Evolutionary conservation across 2,113 vertebrate genomes (phyloP), one percentile per base, ranked within the genome.

Genomic region (Eretmochelys imbricata): DNA sequence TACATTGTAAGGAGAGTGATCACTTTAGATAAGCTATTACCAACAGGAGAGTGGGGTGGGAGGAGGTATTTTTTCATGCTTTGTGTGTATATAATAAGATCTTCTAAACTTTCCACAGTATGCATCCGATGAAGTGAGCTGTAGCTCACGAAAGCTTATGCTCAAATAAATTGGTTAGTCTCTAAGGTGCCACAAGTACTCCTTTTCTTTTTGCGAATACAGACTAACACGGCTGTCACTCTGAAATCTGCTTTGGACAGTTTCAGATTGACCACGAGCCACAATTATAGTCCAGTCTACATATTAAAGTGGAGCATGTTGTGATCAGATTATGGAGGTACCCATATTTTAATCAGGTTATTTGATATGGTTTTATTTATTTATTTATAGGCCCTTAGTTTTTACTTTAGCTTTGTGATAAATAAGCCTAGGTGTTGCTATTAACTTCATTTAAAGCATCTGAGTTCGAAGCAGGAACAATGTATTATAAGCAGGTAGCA

Each of bases 261-360:
- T 90, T 97, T 96, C 93, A 91, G 84, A 85, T 53, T 93, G 85
- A 89, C 93, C 16, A 69, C 17, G 4, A n/a, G 14, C 35, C 35
- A 35, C 62, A 69, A 69, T 19, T 69, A 9, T n/a, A 69, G 62
- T 19, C 62, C 35, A 69, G 62, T 16, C 35, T 94, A 93, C 80
- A 84, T 57, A 85, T 90, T 91, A 89, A 86, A 90, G 90, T 95
- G 89, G 62, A 88, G 46, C 11, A n/a, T 20, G 82, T 38, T 65
- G 38, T 81, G 82, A 89, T 50, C 85, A 92, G 78, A 88, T 92
- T 87, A 91, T 84, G 80, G 79, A 90, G 72, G 80, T 5, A 3
- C 0, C 62, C n/a, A 19, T 86, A 38, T 13, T 54, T 81, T 27
- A 55, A 35, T 69, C 48, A 90, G 29, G 90, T 89, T 90, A 90